Percentiles rank a stretch among this genome's conserved stretches.
Evolutionary conservation across 64 coral and sea anemone genomes (phyloP).

Genomic region (Astreopora myriophthalma): DNA sequence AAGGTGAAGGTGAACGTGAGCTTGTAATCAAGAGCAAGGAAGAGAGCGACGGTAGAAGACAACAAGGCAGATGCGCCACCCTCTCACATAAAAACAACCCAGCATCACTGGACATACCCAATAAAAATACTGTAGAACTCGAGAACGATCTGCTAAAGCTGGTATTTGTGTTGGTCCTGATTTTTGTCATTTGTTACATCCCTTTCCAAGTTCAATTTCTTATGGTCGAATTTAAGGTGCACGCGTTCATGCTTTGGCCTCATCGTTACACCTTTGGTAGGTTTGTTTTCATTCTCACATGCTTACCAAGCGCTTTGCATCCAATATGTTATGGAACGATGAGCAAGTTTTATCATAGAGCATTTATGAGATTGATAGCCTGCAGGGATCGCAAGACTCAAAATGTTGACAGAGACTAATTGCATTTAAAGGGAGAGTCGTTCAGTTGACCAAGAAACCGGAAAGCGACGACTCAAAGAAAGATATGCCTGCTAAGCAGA

Average conservation of each 20-base stretch:
- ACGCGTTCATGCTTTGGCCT: background rate
- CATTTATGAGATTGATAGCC: slow-evolving; percentile 42
- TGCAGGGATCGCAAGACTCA: background rate
- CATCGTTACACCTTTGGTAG: slow-evolving; percentile 2
- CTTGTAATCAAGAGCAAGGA: background rate
- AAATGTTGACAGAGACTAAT: background rate
- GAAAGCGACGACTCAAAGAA: too few species aligned
- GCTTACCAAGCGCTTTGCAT: slow-evolving; percentile 63
- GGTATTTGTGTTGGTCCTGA: slow-evolving; percentile 54
- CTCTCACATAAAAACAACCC: background rate
- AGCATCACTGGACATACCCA: background rate
- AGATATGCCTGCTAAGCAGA: too few species aligned
- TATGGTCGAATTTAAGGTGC: slow-evolving; percentile 1
- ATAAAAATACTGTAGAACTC: slow-evolving; percentile 24
- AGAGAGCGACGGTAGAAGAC: background rate
- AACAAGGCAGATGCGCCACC: background rate
- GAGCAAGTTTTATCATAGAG: slow-evolving; percentile 72
- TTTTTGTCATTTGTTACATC: slow-evolving; percentile 64
- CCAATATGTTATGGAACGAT: slow-evolving; percentile 71
- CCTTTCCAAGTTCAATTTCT: slow-evolving; percentile 56
- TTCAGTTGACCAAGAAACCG: background rate
- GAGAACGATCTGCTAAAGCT: slow-evolving; percentile 61
- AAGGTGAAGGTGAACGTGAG: background rate
- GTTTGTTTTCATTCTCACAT: slow-evolving; percentile 13
- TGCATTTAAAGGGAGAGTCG: too few species aligned